Percentiles rank a stretch among this genome's conserved stretches.
phyloP scores from a whole-genome alignment of 1,140 invertebrate genomes.

The Penaeus vannamei region DNA sequence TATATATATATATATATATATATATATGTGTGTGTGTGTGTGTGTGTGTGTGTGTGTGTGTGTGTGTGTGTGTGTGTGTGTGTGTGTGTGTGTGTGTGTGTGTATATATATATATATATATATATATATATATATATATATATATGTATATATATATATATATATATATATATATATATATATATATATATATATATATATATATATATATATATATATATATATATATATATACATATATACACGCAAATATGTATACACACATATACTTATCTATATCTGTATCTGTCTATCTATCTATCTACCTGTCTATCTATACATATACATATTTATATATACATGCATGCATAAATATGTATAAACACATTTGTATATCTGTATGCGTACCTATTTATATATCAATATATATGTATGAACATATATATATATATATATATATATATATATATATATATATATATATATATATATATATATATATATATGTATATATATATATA shows the following conservation, averaged over 20 bases:
- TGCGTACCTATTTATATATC: background rate
- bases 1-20: too few relatives aligned
- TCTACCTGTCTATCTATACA: background rate
- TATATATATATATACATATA: slow-evolving; percentile 17
- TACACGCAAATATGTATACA: background rate
- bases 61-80: too few relatives aligned
- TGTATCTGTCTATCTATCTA: slow-evolving; percentile 4
- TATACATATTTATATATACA: background rate
- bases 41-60: too few relatives aligned
- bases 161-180: too few relatives aligned
- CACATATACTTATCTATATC: slow-evolving; percentile 16
- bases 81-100: too few relatives aligned
- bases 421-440: slow-evolving; percentile 23
- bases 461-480: slow-evolving; percentile 18
- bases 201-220: background rate
- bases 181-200: too few relatives aligned
- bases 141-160: too few relatives aligned
- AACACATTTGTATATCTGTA: background rate
- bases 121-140: too few relatives aligned
- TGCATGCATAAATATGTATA: background rate
- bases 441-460: slow-evolving; percentile 7
- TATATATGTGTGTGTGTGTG: too few relatives aligned
- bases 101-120: too few relatives aligned
- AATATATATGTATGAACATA: background rate
- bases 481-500: slow-evolving; percentile 4